Base-by-base conservation (phyloP, 1,140 invertebrate species). In the Orius insidiosus region DNA sequence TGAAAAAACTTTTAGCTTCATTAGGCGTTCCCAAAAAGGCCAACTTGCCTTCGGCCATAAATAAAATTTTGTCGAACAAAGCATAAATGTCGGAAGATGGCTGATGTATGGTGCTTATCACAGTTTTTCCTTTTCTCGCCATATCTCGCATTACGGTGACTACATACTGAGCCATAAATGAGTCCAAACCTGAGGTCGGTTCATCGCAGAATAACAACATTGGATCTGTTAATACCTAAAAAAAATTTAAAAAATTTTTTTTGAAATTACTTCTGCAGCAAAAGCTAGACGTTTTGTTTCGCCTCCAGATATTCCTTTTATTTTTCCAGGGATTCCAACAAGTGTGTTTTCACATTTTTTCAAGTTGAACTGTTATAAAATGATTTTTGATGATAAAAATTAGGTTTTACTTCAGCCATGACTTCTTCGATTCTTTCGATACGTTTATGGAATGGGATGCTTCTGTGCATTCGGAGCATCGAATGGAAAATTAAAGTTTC, bases 151-250 rank as follows among this genome's bases (percentile, higher is more conserved):
- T 61, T 51, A 86, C 80, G 56, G 78, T 76, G 10, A 96, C 76
- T 11, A 96, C 85, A 60, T 87, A 93, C 62, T 81, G 72, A 0
- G 72, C 93, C 77, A 85, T 86, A 51, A 80, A 85, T 0, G 83
- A 84, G 59, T 87, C 84, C 37, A 87, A 62, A 5, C 82, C 84
- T 0, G 81, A 94, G 0, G 94, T 98, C 1, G 93, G 92, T 59
- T 98, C 94, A 60, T 98, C 94, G 61, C 92, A 97, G 59, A 98
- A 90, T 72, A 98, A 75, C 31, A 98, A 63, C 1, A 87, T 80
- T 2, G 94, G 93, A 67, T 97, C 74, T 75, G 48, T 9, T 49
- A 51, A 24, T 11, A 36, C n/a, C n/a, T n/a, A n/a, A n/a, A n/a
- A n/a, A n/a, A n/a, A n/a, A n/a, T n/a, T n/a, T n/a, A n/a, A 33